A percentile compares a stretch with the other conserved stretches of the same genome.
These are phyloP conservation scores for Vombatus ursinus DNA, from an alignment of 2,113 vertebrate species.

Conservation along the genomic window DNA sequence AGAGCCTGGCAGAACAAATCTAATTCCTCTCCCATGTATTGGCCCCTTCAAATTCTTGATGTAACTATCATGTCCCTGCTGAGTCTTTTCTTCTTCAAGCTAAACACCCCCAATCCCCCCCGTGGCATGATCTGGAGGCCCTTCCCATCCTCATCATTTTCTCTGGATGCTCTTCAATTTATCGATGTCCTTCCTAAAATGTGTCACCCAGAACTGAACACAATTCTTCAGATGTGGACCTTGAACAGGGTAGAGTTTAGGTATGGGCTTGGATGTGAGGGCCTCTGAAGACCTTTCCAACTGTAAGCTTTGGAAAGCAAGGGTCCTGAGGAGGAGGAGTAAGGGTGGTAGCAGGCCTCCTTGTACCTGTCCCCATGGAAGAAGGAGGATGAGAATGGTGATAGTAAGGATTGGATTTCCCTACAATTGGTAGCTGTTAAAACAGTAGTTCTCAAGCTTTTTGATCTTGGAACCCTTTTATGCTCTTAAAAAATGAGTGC, in stretches of 20 bases:
- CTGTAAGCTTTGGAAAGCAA: not conserved
- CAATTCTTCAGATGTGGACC: not conserved
- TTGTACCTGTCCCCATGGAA: not conserved
- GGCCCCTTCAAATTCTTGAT: not conserved
- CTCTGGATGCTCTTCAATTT: not conserved
- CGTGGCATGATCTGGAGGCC: not conserved
- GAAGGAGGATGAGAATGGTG: not conserved
- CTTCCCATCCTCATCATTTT: not conserved
- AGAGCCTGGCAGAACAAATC: too few relatives aligned
- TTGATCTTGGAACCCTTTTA: not conserved
- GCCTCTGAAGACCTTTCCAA: not conserved
- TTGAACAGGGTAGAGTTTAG: not conserved
- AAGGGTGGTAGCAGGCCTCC: not conserved
- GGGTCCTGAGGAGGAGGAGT: not conserved
- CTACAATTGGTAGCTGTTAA: not conserved
- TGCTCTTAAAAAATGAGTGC: not conserved
- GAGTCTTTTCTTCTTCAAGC: not conserved
- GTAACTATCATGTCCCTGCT: not conserved
- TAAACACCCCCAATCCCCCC: not conserved
- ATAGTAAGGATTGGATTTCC: not conserved
- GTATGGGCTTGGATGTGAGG: not conserved
- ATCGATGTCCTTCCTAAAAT: not conserved
- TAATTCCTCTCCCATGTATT: not conserved
- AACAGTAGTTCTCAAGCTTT: not conserved
- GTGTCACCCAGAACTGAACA: not conserved